Evolutionary conservation across 2,888 invertebrate genomes (phyloP).

Genomic region (Liposcelis brunnea): DNA sequence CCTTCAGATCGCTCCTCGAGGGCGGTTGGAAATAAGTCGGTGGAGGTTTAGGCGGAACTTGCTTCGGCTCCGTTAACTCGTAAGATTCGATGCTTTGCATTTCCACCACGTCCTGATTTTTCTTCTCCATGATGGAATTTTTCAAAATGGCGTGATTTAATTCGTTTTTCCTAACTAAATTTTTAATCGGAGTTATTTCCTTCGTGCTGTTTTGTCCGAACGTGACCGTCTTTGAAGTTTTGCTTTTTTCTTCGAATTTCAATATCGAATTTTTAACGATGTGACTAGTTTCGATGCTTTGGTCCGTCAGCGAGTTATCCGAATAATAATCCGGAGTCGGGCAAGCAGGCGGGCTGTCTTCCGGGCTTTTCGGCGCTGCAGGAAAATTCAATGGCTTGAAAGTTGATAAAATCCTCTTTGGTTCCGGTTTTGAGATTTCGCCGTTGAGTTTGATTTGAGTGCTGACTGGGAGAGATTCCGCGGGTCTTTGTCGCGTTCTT

Average conservation of each 20-base stretch:
- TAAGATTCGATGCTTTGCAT: constrained; percentile 61
- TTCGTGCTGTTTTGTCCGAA: constrained; percentile 8
- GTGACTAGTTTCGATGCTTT: constrained; percentile 1
- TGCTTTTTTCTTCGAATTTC: constrained; percentile 11
- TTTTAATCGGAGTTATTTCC: constrained; percentile 11
- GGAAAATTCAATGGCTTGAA: background rate
- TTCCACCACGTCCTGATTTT: constrained; percentile 41
- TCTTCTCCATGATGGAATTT: constrained; percentile 18
- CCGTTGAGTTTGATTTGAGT: background rate
- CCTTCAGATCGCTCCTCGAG: constrained; percentile 28
- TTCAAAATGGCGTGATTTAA: constrained; percentile 13
- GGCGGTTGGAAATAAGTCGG: constrained; percentile 42
- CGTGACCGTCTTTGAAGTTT: constrained; percentile 17
- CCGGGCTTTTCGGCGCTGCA: background rate
- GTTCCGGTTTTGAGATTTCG: background rate
- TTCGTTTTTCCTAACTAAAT: too few relatives aligned
- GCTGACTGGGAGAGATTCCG: background rate
- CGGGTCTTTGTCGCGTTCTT: background rate
- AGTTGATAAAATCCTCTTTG: background rate
- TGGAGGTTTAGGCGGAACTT: constrained; percentile 45
- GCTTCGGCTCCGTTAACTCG: constrained; percentile 45
- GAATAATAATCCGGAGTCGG: constrained; percentile 38
- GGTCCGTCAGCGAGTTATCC: constrained; percentile 1
- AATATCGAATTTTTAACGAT: constrained; percentile 4
- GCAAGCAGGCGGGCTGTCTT: constrained; percentile 26